Percentiles rank a stretch among this genome's conserved stretches.
phyloP scores from a whole-genome alignment of 2,797 vertebrate genomes.

The Cyclopterus lumpus region DNA sequence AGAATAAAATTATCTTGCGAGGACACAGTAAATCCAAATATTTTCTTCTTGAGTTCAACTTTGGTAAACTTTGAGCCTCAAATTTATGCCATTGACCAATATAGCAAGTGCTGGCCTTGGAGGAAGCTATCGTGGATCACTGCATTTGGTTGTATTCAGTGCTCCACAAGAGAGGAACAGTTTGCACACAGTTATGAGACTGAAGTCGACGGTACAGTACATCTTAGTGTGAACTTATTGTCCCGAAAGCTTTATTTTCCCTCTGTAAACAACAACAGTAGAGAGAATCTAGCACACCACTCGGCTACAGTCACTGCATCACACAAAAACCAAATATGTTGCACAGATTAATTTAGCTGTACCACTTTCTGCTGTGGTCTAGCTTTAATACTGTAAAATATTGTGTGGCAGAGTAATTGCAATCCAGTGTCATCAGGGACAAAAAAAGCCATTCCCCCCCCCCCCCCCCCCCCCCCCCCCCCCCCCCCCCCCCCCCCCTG shows the following conservation, averaged over 20 bases:
- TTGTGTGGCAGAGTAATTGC: background rate
- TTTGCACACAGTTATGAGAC: too few relatives aligned
- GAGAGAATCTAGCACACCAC: background rate
- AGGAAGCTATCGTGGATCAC: too few relatives aligned
- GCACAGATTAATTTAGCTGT: background rate
- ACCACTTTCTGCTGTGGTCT: background rate
- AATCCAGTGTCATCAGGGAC: conserved; percentile 23
- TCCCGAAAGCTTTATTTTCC: too few relatives aligned
- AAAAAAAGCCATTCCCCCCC: conserved; percentile 1
- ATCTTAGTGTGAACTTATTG: too few relatives aligned
- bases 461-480: background rate
- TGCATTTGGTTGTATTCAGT: too few relatives aligned
- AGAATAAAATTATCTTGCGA: background rate
- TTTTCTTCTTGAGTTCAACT: background rate
- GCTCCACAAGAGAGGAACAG: too few relatives aligned
- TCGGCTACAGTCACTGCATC: too few relatives aligned
- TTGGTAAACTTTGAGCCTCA: too few relatives aligned
- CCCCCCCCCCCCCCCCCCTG: background rate
- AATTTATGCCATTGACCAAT: background rate
- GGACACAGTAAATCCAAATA: background rate
- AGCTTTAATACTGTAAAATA: background rate
- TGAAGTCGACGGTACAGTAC: too few relatives aligned
- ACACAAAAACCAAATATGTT: background rate
- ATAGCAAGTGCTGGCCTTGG: background rate
- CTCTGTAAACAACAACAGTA: background rate